Conservation (phyloP, 2,113 vertebrate genomes). For the Falco punctatus region DNA sequence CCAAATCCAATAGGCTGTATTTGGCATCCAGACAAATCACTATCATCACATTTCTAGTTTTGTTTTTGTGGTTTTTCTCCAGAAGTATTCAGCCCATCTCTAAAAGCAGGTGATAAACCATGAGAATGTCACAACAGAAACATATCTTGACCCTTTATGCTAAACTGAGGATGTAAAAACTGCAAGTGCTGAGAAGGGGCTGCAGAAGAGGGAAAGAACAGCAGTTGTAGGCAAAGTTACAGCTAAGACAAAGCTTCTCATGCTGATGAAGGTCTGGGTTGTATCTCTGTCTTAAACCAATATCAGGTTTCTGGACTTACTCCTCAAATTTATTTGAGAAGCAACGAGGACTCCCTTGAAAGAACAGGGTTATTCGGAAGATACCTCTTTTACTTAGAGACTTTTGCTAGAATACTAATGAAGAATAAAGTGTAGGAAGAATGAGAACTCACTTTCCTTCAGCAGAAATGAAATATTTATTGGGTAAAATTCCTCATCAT, state of each 20-base stretch:
- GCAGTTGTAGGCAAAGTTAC: not conserved
- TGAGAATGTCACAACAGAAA: not conserved
- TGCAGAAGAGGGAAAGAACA: not conserved
- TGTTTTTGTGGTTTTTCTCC: not conserved
- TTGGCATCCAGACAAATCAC: not conserved
- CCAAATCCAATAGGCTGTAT: not conserved
- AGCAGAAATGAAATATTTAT: not conserved
- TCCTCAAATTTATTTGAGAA: not conserved
- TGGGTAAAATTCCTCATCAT: not conserved
- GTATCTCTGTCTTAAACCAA: not conserved
- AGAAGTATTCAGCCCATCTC: not conserved
- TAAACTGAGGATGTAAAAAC: not conserved
- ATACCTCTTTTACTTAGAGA: not conserved
- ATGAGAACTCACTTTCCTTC: not conserved
- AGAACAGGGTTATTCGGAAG: not conserved
- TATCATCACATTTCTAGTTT: too few species aligned
- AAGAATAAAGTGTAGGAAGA: not conserved
- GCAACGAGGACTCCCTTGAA: not conserved
- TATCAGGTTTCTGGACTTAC: not conserved
- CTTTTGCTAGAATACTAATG: not conserved
- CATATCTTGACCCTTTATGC: not conserved
- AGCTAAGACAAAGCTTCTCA: not conserved
- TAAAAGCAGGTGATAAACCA: not conserved
- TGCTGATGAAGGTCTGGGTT: not conserved
- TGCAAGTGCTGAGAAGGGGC: not conserved